Evolutionary conservation across 2,113 vertebrate species (phyloP).

Genomic region (Malaclemys terrapin): DNA sequence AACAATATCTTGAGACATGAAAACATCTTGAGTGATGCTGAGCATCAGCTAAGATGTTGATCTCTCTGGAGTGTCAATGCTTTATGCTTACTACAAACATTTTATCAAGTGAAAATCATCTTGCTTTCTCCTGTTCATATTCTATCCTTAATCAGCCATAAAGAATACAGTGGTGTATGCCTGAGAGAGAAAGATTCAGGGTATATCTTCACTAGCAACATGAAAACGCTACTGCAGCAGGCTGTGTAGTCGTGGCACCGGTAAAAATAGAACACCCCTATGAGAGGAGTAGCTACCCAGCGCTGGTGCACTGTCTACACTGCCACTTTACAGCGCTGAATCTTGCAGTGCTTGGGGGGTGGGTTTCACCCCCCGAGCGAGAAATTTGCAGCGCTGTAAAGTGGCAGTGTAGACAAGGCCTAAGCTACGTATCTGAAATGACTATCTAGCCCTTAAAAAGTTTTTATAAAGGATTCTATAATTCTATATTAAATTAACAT

Average conservation of each 20-base stretch:
- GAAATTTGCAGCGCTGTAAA: too few species aligned
- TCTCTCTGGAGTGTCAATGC: constrained; percentile 34
- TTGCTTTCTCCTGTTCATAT: constrained; percentile 33
- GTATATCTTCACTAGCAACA: too few species aligned
- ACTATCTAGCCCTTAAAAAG: not conserved
- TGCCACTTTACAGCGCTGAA: too few species aligned
- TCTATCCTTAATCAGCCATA: constrained; percentile 63
- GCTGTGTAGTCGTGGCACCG: too few species aligned
- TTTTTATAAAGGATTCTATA: not conserved
- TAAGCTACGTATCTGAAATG: constrained; percentile 60
- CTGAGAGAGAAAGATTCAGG: constrained; percentile 57
- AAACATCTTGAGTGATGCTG: not conserved
- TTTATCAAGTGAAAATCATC: constrained; percentile 56
- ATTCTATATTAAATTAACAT: not conserved
- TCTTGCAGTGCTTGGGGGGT: too few species aligned
- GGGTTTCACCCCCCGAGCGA: too few species aligned
- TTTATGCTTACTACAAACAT: constrained; percentile 40
- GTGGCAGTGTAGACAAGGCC: too few species aligned
- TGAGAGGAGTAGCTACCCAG: too few species aligned
- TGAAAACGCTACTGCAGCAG: too few species aligned
- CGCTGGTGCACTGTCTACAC: too few species aligned
- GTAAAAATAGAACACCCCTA: too few species aligned
- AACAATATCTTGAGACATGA: not conserved
- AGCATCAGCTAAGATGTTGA: constrained; percentile 37
- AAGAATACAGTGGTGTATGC: constrained; percentile 61